These are phyloP conservation scores for Acanthosepion pharaonis DNA, from an alignment of 2,888 invertebrate genomes.

Conservation along the genomic window DNA sequence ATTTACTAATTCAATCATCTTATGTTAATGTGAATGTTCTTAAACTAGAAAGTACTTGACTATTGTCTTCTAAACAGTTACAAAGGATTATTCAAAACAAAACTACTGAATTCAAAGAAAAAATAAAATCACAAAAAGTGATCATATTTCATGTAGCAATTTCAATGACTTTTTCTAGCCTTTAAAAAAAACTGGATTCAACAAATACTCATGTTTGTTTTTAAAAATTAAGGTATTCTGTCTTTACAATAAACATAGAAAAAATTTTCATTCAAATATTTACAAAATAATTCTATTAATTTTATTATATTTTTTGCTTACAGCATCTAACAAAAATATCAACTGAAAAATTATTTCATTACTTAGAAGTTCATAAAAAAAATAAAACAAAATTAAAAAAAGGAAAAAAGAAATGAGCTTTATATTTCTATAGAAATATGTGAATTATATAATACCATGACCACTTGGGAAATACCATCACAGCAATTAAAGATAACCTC, in stretches of 20 bases:
- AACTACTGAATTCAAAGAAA: not conserved
- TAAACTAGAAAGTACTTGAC: not conserved
- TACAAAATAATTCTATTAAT: too few relatives aligned
- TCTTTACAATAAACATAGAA: too few relatives aligned
- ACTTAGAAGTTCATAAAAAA: too few relatives aligned
- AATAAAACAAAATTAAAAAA: too few relatives aligned
- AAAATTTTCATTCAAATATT: too few relatives aligned
- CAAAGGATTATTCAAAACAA: not conserved
- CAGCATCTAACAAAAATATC: too few relatives aligned
- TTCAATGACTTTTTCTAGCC: not conserved
- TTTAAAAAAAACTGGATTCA: too few relatives aligned
- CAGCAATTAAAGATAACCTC: too few relatives aligned
- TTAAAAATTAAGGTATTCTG: too few relatives aligned
- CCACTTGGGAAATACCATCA: not conserved
- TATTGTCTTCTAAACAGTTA: not conserved
- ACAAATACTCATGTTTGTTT: too few relatives aligned
- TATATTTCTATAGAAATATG: not conserved
- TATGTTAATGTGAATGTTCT: not conserved
- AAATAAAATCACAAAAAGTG: not conserved
- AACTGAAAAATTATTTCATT: too few relatives aligned
- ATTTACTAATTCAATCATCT: slow-evolving; percentile 18
- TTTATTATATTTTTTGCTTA: too few relatives aligned
- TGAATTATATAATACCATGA: not conserved
- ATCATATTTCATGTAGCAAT: not conserved
- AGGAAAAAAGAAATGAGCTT: not conserved